Base-by-base conservation (phyloP, 2,888 invertebrate species). In the Aphidius colemani region DNA sequence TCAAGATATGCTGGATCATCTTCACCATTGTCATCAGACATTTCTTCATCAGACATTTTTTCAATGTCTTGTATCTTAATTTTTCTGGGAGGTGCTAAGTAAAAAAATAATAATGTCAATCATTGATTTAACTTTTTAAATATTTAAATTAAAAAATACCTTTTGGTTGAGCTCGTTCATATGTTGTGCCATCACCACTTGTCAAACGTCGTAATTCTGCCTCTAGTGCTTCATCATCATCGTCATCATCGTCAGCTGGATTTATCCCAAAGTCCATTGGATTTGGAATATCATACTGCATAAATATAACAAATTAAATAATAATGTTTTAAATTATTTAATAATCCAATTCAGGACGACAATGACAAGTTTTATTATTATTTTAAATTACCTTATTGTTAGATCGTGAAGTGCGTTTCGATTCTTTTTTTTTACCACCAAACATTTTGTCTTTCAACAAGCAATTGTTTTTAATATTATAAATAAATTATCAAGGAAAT, bases 181-280 rank as follows among this genome's bases (percentile, higher is more conserved):
- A 72, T 79, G 51, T 51, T 40, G 51, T 51, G 40, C 82, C 81
- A 48, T 78, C 76, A 10, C 84, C 85, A 7, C 84, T 83, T 69
- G 83, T 84, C 64, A 95, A 86, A 0, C 91, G 92, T 45, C 91
- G 88, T 69, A 96, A 83, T 81, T 96, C 96, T 0, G 94, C 94
- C 81, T 96, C 96, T 68, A 96, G 84, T 77, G 94, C 95, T 65
- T 89, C 89, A 77, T 95, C 95, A 73, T 86, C 84, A 0, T 82
- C 87, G 66, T 85, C 85, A 72, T 86, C 88, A 74, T 86, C 87
- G 48, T 85, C 75, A 45, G 46, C 57, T 7, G 57, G 57, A 57
- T 57, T 57, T 39, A 57, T 48, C 30, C 45, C n/a, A 11, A 57
- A 57, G 11, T 66, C 83, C 85, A 53, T 55, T 2, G 67, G 67